phyloP scores from a whole-genome alignment of 2,888 invertebrate species.

The Mythimna ferrago region DNA sequence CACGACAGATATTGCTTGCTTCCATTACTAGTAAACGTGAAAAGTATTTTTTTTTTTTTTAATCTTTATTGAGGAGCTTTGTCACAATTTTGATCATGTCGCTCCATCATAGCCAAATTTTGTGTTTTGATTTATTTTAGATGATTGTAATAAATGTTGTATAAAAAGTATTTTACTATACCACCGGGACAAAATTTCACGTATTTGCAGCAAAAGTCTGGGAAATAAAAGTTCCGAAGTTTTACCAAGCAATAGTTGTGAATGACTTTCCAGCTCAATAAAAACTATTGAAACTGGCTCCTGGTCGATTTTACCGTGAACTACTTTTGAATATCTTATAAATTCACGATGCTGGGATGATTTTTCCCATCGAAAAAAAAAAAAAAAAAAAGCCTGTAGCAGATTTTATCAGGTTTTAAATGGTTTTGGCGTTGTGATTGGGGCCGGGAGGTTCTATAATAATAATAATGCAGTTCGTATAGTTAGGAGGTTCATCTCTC shows the following conservation, averaged over 20 bases:
- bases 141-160: too few relatives aligned
- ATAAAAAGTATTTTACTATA: neutral
- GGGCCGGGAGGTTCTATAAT: too few relatives aligned
- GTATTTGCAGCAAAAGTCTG: neutral
- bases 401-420: neutral
- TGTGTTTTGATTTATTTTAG: too few relatives aligned
- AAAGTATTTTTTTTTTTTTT: too few relatives aligned
- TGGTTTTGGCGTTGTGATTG: neutral
- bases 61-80: too few relatives aligned
- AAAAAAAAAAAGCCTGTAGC: too few relatives aligned
- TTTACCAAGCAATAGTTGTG: neutral
- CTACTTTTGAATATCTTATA: neutral
- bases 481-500: too few relatives aligned
- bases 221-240: neutral
- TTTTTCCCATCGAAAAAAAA: too few relatives aligned
- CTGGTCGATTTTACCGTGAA: neutral
- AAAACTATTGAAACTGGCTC: too few relatives aligned
- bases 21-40: neutral
- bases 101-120: too few relatives aligned
- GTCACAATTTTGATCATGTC: too few relatives aligned
- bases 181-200: neutral
- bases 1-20: neutral
- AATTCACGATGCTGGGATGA: neutral
- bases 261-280: neutral
- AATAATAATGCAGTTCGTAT: too few relatives aligned